Evolutionary conservation across 64 coral and sea anemone species (phyloP), one percentile per base, ranked within the genome.

Genomic region (Porites lutea): DNA sequence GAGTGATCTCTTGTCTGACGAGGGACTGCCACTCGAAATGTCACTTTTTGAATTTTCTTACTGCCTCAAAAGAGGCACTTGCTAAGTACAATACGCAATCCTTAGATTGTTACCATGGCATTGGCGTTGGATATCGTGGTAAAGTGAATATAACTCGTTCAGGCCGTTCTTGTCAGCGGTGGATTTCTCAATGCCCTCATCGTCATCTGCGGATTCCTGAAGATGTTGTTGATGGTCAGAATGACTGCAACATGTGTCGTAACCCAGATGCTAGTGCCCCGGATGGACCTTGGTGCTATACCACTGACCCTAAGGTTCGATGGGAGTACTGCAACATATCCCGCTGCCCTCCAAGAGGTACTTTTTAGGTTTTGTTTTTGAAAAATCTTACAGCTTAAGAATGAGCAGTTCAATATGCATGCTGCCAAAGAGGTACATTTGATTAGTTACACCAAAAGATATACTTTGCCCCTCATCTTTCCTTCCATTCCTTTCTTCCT

Each of bases 41-140:
- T 37, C 27, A 37, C 27, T 37, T 37, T 37, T 37, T 37, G 27
- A 37, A 37, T 37, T 37, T 37, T 37, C 0, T 37, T 37, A 37
- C 27, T 37, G 27, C 0, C 0, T 37, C 27, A 37, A 37, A 37
- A 37, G 27, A 37, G 27, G 27, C 27, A 37, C 27, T 37, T 37
- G 27, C 27, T 37, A 37, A 37, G 27, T 37, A 37, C 27, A 37
- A 37, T 37, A 37, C 1, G 27, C 27, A 55, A 55, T 55, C 53
- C 10, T 48, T 61, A 93, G 91, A 87, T 43, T 93, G 91, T 61
- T 93, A 55, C 91, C 79, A 93, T 69, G 91, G 91, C 9, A 59
- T 77, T 14, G 91, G 91, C 10, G 18, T 87, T 70, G 91, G 83
- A 50, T 93, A 93, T 72, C 83, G 53, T 88, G 91, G 91, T 20